These are phyloP conservation scores for Bos javanicus DNA, from an alignment of 2,113 vertebrate genomes.

Conservation along the genomic window DNA sequence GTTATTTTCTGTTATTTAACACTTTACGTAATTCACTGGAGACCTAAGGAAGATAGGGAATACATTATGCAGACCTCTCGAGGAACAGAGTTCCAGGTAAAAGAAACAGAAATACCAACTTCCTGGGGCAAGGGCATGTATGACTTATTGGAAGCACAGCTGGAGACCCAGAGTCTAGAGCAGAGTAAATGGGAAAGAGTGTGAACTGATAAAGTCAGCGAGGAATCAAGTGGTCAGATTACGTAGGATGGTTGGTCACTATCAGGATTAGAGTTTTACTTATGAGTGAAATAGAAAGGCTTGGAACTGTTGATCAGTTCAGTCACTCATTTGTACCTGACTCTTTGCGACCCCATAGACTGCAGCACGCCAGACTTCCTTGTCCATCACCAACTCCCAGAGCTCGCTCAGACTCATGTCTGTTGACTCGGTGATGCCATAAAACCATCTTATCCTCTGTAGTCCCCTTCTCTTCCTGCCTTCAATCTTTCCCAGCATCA, in stretches of 20 bases:
- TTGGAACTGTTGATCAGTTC: neutral
- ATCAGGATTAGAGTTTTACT: neutral
- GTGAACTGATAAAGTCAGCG: neutral
- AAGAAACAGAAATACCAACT: neutral
- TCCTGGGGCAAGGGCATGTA: neutral
- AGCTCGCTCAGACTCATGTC: neutral
- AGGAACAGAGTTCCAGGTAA: neutral
- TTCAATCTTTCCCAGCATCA: neutral
- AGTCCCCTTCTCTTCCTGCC: neutral
- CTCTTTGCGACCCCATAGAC: neutral
- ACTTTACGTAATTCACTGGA: neutral
- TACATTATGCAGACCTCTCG: neutral
- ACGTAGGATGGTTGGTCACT: accelerated
- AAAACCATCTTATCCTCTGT: neutral
- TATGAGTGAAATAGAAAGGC: neutral
- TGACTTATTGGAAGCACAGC: neutral
- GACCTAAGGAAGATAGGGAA: neutral
- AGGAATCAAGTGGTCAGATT: too few relatives aligned
- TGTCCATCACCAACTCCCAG: neutral
- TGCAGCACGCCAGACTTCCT: neutral
- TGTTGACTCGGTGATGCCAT: neutral
- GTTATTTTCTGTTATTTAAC: neutral
- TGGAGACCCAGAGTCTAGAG: neutral
- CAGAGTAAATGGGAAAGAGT: neutral
- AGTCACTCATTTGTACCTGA: neutral